Evolutionary conservation across 2,888 invertebrate species (phyloP), one percentile per base, ranked within the genome.

Genomic region (Glaucopsyche alexis): DNA sequence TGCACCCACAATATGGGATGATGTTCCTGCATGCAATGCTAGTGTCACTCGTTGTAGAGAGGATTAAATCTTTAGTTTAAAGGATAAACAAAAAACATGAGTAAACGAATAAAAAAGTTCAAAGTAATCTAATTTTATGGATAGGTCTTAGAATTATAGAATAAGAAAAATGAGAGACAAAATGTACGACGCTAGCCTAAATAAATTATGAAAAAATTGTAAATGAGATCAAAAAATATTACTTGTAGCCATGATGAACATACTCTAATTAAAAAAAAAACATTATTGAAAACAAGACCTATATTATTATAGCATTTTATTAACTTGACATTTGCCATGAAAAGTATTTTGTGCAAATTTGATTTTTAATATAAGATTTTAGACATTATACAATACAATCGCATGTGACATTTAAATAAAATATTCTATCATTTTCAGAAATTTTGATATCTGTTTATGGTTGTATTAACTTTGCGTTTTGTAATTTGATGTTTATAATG

Each of bases 1-100:
- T 47, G 47, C 29, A 69, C 6, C 69, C 69, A 69, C 47, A 49
- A 19, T 29, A 19, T 49, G 69, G 69, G 29, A 38, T 69, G 13
- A 11, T 69, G 0, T 69, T 69, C 4, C 8, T 29, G 11, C 69
- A 69, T 49, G 49, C 47, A 7, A 49, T 69, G 47, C 14, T 69
- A 29, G 69, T 69, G 14, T 29, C 69, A 3, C 19, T 69, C 0
- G 49, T 49, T 13, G 6, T 69, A 14, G 69, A 69, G 6, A 69
- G n/a, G 8, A 29, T 69, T 29, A 19, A 69, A 49, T 29, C 6
- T 49, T 69, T 47, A 7, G 19, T 45, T 2, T 49, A 13, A 65
- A 29, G 14, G 9, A 29, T 29, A n/a, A 71, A 13, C 38, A 11
- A 16, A 19, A 29, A 52, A 71, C 60, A 0, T 52, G 40, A 29